These are phyloP conservation scores for Phytoseiulus persimilis DNA, from an alignment of 2,888 invertebrate species.

Conservation along the genomic window DNA sequence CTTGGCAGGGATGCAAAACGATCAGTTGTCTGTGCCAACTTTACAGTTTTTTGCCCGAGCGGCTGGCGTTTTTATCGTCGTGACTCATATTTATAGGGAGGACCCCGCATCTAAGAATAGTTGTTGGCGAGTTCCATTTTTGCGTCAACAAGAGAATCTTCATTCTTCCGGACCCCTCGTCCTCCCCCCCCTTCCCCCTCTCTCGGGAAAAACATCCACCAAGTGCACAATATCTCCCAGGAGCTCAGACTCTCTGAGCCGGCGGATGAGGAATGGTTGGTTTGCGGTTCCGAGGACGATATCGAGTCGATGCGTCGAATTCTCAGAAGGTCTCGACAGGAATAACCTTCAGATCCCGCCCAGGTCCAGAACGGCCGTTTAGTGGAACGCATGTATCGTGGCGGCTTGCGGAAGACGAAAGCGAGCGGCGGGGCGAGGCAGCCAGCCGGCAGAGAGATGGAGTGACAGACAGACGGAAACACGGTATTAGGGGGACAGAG, in stretches of 20 bases:
- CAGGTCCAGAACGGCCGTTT: neutral
- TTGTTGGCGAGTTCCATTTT: neutral
- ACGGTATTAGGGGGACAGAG: neutral
- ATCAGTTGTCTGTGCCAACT: neutral
- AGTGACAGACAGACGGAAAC: neutral
- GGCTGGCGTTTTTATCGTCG: neutral
- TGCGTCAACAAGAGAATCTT: neutral
- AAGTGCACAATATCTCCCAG: no score
- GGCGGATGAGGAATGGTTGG: no score
- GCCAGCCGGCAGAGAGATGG: neutral
- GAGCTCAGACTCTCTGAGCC: no score
- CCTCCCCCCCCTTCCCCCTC: neutral
- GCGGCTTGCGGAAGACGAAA: neutral
- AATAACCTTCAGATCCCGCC: no score
- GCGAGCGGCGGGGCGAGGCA: neutral
- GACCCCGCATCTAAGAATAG: neutral
- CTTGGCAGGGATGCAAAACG: neutral
- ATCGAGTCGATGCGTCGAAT: neutral
- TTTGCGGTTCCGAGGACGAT: no score
- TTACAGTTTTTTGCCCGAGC: neutral
- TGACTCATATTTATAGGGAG: neutral
- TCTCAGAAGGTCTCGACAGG: neutral
- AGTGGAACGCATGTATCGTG: neutral
- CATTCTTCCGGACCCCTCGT: neutral
- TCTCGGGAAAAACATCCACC: neutral